Base-by-base conservation (phyloP, 2,113 vertebrate genomes). In the Furnarius figulus region DNA sequence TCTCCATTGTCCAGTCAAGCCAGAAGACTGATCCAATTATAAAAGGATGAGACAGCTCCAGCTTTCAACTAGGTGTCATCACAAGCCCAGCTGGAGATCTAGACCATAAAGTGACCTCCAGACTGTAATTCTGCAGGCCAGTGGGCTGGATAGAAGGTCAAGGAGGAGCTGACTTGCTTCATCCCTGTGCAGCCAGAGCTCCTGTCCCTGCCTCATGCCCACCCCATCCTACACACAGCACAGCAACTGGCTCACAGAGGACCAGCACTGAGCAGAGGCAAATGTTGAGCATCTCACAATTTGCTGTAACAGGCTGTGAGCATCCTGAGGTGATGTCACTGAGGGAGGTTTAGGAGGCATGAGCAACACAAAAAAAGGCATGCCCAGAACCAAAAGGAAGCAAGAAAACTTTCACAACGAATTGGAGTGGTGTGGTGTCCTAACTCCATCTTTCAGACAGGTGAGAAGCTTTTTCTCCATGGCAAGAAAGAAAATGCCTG, bases 131-230 rank as follows among this genome's bases (percentile, higher is more conserved):
- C 93, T 81, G 65, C 86, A 95, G 88, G 72, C 37, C 77, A 93
- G 40, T 91, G 75, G 76, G 6, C 78, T n/a, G 24, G 68, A 96
- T 97, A 97, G 14, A 49, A 83, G 78, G 67, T 28, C 91, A 95
- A 96, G 83, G 73, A 93, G 74, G 74, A 95, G 71, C 44, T 76
- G 10, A 39, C 56, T 2, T 1, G 12, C 46, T 97, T 56, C 42
- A 67, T 70, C 44, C 62, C 74, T 1, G 12, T 88, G 63, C 42
- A 82, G 11, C 42, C 62, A 72, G 76, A 65, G 42, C 17, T 89
- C 37, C 50, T 6, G 3, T 95, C 59, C 63, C 58, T 37, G 31
- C 61, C 37, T 88, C 24, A 6, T 22, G n/a, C 56, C 42, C 2
- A 1, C 18, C 5, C 33, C 28, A 24, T 76, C 19, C n/a, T 84